Evolutionary conservation across 2,113 vertebrate species (phyloP).

Genomic region (Istiophorus platypterus): DNA sequence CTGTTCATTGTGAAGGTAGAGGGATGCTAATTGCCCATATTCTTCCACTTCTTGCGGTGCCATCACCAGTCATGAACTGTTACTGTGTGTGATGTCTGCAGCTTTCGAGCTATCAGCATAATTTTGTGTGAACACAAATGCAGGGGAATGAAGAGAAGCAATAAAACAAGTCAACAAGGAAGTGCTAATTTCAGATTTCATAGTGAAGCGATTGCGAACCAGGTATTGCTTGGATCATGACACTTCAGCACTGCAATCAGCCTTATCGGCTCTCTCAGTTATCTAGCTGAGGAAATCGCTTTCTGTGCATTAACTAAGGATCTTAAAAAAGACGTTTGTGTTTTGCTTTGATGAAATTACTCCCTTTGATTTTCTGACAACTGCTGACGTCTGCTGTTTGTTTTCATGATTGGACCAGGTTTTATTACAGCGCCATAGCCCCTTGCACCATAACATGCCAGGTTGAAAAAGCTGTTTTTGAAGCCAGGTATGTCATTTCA

Average conservation of each 20-base stretch:
- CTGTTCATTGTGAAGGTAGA: constrained; percentile 42
- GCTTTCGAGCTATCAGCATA: constrained; percentile 31
- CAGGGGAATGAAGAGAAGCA: constrained; percentile 23
- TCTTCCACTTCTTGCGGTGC: constrained; percentile 46
- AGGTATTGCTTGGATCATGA: constrained; percentile 6
- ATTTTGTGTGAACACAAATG: constrained; percentile 40
- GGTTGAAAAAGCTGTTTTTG: background rate
- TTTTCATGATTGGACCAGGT: background rate
- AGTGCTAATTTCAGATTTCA: constrained; percentile 33
- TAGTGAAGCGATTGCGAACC: constrained; percentile 11
- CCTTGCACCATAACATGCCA: background rate
- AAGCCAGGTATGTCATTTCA: background rate
- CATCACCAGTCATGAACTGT: constrained; percentile 46
- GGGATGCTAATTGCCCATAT: constrained; percentile 68
- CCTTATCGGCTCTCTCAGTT: constrained; percentile 26
- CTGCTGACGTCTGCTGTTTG: constrained; percentile 32
- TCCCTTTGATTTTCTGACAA: constrained; percentile 9
- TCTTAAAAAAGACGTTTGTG: background rate
- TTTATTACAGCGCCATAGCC: constrained; percentile 11
- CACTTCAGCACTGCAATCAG: constrained; percentile 35
- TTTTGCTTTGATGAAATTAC: constrained; percentile 35
- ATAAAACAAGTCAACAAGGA: constrained; percentile 18
- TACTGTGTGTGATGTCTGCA: constrained; percentile 16
- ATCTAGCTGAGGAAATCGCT: background rate
- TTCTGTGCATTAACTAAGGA: constrained; percentile 21